phyloP scores from a whole-genome alignment of 2,797 vertebrate species.

The Acanthopagrus latus region DNA sequence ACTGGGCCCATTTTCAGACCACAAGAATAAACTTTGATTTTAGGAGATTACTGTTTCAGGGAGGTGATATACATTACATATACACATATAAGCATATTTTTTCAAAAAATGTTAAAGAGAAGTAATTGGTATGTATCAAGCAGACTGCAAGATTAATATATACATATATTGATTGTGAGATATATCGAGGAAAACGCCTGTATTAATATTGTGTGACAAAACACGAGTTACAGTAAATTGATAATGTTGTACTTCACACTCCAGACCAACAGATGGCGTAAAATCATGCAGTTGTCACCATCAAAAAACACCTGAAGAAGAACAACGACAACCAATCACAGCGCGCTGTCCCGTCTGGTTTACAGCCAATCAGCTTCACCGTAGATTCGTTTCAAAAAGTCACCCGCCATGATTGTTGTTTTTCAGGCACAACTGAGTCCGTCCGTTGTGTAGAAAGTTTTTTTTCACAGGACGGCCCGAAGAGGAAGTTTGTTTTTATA shows the following conservation, averaged over 20 bases:
- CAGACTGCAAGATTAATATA: neutral
- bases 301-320: neutral
- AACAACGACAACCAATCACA: constrained; percentile 64
- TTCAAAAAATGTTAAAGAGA: neutral
- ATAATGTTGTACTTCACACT: neutral
- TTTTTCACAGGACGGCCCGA: neutral
- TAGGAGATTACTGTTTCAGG: too few species aligned
- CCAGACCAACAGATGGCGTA: neutral
- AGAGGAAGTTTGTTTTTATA: neutral
- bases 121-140: neutral
- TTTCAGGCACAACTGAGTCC: neutral
- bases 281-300: rapidly evolving
- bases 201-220: neutral
- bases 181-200: neutral
- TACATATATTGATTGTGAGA: neutral
- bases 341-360: rapidly evolving
- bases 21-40: neutral
- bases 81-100: too few species aligned
- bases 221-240: neutral
- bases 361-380: constrained; percentile 70
- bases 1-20: neutral
- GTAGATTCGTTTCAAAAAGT: constrained; percentile 71
- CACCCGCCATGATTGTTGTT: constrained; percentile 76
- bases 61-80: too few species aligned
- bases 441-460: constrained; percentile 11